phyloP scores from a whole-genome alignment of 1,140 invertebrate genomes.

The Musca vetustissima region DNA sequence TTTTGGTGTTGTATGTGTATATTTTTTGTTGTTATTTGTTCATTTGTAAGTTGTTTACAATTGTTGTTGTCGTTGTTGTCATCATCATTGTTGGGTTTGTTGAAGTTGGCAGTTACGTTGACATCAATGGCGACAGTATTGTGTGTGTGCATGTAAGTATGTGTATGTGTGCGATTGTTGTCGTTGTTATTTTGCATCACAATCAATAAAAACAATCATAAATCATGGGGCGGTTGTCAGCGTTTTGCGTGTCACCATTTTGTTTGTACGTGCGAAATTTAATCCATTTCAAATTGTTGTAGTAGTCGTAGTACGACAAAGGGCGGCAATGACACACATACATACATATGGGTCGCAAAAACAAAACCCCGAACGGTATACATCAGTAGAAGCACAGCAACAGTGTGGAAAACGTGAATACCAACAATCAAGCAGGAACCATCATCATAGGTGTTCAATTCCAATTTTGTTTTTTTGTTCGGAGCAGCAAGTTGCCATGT shows the following conservation, averaged over 20 bases:
- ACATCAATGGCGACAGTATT: no score
- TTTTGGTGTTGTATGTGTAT: no score
- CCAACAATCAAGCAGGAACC: neutral
- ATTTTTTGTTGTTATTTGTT: no score
- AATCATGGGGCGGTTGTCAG: slow-evolving; percentile 18
- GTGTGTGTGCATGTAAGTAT: no score
- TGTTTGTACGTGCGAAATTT: slow-evolving; percentile 22
- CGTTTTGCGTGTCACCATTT: slow-evolving; percentile 20
- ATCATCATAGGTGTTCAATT: slow-evolving; percentile 19
- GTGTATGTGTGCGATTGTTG: neutral
- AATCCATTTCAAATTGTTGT: slow-evolving; percentile 25
- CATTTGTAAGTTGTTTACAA: no score
- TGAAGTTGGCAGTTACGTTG: no score
- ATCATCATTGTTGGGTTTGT: no score
- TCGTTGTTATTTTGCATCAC: slow-evolving; percentile 12
- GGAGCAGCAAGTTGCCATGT: neutral
- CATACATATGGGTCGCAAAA: neutral
- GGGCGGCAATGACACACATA: neutral
- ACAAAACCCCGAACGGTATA: no score
- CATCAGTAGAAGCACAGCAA: no score
- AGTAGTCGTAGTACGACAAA: neutral
- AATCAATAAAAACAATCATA: slow-evolving; percentile 20
- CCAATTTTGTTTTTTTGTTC: neutral
- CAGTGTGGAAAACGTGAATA: neutral
- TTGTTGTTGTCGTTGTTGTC: no score